phyloP scores from a whole-genome alignment of 1,140 invertebrate species.

The Homalodisca vitripennis region DNA sequence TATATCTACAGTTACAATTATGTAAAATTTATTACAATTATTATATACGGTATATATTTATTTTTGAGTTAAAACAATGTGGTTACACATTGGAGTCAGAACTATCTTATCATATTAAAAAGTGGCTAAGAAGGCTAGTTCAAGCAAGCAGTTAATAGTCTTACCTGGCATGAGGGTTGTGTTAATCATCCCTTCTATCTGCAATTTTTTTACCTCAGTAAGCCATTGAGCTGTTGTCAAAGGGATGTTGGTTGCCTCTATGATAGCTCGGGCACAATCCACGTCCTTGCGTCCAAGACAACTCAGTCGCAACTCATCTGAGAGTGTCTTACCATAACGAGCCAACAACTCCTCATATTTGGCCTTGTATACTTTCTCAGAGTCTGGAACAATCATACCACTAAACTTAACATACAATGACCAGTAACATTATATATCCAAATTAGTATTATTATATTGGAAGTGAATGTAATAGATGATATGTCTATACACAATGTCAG shows the following conservation, averaged over 20 bases:
- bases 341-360: slow-evolving; percentile 60
- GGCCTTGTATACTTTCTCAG: slow-evolving; percentile 61
- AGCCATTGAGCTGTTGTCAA: slow-evolving; percentile 66
- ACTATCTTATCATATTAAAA: too few relatives aligned
- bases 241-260: slow-evolving; percentile 69
- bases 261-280: slow-evolving; percentile 68
- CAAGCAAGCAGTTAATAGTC: too few relatives aligned
- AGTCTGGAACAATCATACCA: slow-evolving; percentile 52
- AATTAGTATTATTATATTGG: too few relatives aligned
- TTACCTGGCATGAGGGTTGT: slow-evolving; percentile 60
- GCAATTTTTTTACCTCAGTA: slow-evolving; percentile 62
- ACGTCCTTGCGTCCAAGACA: slow-evolving; percentile 72
- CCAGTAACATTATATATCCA: too few relatives aligned
- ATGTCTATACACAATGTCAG: too few relatives aligned
- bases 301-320: slow-evolving; percentile 67
- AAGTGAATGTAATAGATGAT: too few relatives aligned
- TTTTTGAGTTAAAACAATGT: too few relatives aligned
- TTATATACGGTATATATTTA: too few relatives aligned
- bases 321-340: slow-evolving; percentile 70
- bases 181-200: slow-evolving; percentile 54
- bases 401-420: background rate
- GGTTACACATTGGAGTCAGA: too few relatives aligned
- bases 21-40: too few relatives aligned
- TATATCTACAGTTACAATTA: too few relatives aligned
- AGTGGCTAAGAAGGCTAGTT: too few relatives aligned